phyloP scores from a whole-genome alignment of 1,140 invertebrate species.

The Eriosoma lanigerum region DNA sequence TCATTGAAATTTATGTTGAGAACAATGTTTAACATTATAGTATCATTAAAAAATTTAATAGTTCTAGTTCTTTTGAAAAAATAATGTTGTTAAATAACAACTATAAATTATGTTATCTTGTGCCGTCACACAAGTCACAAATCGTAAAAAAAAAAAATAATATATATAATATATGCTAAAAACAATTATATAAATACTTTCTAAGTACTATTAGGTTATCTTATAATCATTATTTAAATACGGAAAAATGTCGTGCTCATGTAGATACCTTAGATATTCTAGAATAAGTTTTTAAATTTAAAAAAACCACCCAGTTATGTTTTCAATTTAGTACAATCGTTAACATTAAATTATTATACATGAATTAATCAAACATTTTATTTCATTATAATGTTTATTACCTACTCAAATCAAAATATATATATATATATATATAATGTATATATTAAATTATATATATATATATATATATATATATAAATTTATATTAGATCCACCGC shows the following conservation, averaged over 20 bases:
- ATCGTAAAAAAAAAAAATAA: not conserved
- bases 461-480: conserved; percentile 12
- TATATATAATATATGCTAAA: not conserved
- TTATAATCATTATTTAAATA: conserved; percentile 47
- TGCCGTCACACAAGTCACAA: not conserved
- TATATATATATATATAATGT: conserved; percentile 17
- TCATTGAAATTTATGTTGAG: conserved; percentile 19
- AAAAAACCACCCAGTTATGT: conserved; percentile 50
- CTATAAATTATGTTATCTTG: conserved; percentile 8
- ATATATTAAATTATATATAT: not conserved
- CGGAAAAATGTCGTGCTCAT: conserved; percentile 44
- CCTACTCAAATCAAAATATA: conserved; percentile 29
- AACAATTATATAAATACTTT: conserved; percentile 35
- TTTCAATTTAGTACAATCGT: conserved; percentile 52
- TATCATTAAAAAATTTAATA: not conserved
- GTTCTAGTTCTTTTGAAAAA: conserved; percentile 28
- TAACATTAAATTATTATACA: conserved; percentile 49
- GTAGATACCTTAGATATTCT: conserved; percentile 47
- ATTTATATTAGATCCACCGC: conserved; percentile 43
- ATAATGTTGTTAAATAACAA: not conserved
- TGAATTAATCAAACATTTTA: conserved; percentile 46
- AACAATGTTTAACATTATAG: conserved; percentile 3
- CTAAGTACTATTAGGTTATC: conserved; percentile 44
- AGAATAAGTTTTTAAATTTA: conserved; percentile 46
- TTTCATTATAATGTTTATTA: conserved; percentile 40